These are phyloP conservation scores for Vireo griseus DNA, from an alignment of 2,797 vertebrate genomes.

Conservation along the genomic window DNA sequence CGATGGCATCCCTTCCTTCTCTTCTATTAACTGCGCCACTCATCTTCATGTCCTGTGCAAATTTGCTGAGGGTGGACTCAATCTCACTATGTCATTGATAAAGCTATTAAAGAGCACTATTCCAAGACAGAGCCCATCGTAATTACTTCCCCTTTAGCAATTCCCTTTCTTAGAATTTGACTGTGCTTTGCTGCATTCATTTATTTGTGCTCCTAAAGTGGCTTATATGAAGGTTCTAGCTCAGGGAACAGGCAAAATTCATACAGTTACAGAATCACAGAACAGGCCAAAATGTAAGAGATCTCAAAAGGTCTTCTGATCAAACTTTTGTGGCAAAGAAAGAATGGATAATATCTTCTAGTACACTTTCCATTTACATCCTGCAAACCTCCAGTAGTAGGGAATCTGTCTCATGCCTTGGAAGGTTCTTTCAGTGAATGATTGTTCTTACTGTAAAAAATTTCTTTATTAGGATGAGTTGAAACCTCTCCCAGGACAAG, in stretches of 20 bases:
- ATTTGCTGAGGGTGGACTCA: not conserved
- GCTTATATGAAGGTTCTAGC: not conserved
- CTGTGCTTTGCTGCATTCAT: not conserved
- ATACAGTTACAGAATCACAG: not conserved
- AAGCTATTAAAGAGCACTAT: not conserved
- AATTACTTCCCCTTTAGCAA: not conserved
- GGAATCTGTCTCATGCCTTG: accelerated
- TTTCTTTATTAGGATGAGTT: not conserved
- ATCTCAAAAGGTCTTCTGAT: not conserved
- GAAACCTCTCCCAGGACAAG: not conserved
- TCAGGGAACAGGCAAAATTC: not conserved
- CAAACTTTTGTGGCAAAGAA: not conserved
- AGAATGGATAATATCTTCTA: not conserved
- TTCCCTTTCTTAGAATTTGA: not conserved
- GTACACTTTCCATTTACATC: accelerated
- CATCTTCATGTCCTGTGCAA: not conserved
- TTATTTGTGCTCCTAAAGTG: not conserved
- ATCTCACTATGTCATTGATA: not conserved
- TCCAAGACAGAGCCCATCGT: not conserved
- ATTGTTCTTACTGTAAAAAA: not conserved
- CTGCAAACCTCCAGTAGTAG: not conserved
- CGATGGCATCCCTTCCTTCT: not conserved
- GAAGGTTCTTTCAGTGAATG: not conserved
- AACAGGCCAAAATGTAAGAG: not conserved
- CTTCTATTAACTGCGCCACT: not conserved